Evolutionary conservation across 1,140 invertebrate species (phyloP).

Genomic region (Apis cerana): DNA sequence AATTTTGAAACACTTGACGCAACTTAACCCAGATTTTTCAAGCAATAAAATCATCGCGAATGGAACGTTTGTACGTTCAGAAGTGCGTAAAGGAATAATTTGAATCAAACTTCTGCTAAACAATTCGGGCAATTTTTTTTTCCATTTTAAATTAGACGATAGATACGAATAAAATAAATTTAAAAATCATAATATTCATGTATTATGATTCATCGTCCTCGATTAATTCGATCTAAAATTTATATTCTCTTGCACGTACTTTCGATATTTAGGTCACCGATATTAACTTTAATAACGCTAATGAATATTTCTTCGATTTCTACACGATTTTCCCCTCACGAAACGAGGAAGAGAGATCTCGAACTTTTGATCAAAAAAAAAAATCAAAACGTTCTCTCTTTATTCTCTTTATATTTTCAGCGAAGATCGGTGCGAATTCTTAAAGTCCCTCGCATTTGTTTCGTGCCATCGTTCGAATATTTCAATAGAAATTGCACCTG

Average conservation of each 20-base stretch:
- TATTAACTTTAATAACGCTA: slow-evolving; percentile 8
- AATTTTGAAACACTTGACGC: slow-evolving; percentile 17
- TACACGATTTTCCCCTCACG: not conserved
- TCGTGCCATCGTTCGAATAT: not conserved
- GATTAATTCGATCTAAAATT: not conserved
- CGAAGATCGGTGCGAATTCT: not conserved
- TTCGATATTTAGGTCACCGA: not conserved
- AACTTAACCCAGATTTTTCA: slow-evolving; percentile 30
- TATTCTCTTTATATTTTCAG: not conserved
- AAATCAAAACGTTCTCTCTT: not conserved
- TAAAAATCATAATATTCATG: not conserved
- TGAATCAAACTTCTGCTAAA: not conserved
- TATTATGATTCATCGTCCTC: not conserved
- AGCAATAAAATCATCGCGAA: slow-evolving; percentile 4
- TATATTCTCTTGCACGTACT: not conserved
- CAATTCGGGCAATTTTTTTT: too few species aligned
- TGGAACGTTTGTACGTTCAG: not conserved
- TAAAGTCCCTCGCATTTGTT: slow-evolving; percentile 12
- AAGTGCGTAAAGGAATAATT: not conserved
- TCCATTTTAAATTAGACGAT: not conserved
- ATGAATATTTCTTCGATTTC: not conserved
- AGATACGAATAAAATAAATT: too few species aligned
- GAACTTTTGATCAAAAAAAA: not conserved
- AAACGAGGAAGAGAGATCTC: not conserved
- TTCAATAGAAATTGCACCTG: too few species aligned